phyloP scores from a whole-genome alignment of 2,888 invertebrate genomes.

The Doris montereyensis region DNA sequence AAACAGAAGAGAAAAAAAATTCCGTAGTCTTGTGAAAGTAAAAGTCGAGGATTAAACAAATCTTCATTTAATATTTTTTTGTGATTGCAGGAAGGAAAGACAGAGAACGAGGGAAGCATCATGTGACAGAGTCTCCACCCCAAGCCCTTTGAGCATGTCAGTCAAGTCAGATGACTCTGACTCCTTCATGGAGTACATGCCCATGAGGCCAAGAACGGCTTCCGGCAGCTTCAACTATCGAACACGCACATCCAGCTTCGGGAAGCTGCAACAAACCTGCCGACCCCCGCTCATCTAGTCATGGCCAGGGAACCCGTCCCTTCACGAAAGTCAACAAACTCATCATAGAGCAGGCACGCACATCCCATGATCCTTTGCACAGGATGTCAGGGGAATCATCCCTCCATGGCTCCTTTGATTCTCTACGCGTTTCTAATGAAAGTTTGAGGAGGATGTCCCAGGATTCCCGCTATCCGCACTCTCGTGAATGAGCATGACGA shows the following conservation, averaged over 20 bases:
- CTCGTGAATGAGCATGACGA: conserved; percentile 57
- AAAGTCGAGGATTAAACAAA: too few relatives aligned
- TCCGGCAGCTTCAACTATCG: conserved; percentile 65
- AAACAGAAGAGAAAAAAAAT: too few relatives aligned
- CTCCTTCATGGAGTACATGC: conserved; percentile 71
- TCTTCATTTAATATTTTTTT: too few relatives aligned
- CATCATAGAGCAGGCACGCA: too few relatives aligned
- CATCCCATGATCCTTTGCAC: conserved; percentile 48
- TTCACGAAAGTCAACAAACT: conserved; percentile 40
- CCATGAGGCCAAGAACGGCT: conserved; percentile 62
- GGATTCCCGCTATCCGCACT: conserved; percentile 44
- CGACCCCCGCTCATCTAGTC: conserved; percentile 68
- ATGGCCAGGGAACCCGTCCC: conserved; percentile 59
- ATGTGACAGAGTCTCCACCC: too few relatives aligned
- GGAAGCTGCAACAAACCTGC: conserved; percentile 48
- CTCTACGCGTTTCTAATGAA: conserved; percentile 60
- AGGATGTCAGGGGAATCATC: conserved; percentile 58
- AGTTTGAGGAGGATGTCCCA: conserved; percentile 55
- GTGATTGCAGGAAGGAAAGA: too few relatives aligned
- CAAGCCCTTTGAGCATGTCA: conserved; percentile 57
- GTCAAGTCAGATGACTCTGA: conserved; percentile 63
- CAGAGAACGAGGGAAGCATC: too few relatives aligned
- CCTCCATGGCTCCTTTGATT: conserved; percentile 54
- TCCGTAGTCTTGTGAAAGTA: too few relatives aligned
- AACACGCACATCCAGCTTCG: conserved; percentile 66